These are phyloP conservation scores for Serilophus lunatus DNA, from an alignment of 2,113 vertebrate species.

Conservation along the genomic window DNA sequence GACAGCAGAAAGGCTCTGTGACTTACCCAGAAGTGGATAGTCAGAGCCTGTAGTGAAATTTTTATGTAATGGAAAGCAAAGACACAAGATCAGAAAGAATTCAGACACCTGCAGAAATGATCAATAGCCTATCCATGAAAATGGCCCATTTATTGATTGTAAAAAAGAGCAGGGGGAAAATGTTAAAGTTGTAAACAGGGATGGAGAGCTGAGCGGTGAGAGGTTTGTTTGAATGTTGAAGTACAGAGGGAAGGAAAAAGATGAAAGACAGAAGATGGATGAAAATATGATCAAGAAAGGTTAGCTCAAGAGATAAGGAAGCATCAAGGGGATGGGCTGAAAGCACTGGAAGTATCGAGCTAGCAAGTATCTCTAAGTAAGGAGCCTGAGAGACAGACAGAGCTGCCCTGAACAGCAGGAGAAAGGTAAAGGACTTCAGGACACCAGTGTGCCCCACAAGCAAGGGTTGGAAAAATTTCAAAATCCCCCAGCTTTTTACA, in stretches of 20 bases:
- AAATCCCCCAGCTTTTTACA: background rate
- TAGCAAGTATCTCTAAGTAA: background rate
- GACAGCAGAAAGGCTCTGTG: background rate
- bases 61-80: background rate
- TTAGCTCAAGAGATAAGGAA: background rate
- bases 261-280: background rate
- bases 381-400: background rate
- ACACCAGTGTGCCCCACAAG: background rate
- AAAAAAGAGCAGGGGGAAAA: background rate
- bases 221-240: background rate
- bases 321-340: background rate
- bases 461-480: background rate
- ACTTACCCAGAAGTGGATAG: background rate
- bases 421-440: background rate
- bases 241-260: conserved; percentile 1
- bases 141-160: background rate
- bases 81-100: conserved; percentile 33
- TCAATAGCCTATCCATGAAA: conserved; percentile 19
- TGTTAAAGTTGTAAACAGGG: background rate
- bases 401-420: background rate
- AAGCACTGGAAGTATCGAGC: background rate
- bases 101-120: background rate
- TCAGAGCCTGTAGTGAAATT: background rate
- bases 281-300: background rate
- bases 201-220: background rate